Base-by-base conservation (phyloP, 2,888 invertebrate species). In the Orthosia cruda region DNA sequence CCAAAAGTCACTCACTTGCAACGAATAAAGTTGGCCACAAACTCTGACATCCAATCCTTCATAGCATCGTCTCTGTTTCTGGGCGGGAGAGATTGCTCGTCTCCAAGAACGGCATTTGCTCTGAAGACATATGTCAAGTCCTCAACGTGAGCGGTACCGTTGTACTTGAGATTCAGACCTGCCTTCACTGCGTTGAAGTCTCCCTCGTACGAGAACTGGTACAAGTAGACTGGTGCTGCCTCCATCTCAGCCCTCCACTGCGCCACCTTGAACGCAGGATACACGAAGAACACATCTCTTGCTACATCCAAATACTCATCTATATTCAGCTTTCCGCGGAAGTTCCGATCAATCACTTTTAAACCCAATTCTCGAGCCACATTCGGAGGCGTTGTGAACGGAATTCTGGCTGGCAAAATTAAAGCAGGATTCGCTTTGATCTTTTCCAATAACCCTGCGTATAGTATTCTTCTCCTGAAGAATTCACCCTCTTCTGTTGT, bases 121-220 rank as follows among this genome's bases (percentile, higher is more conserved):
- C 87, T 80, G 64, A 97, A 97, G 3, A 97, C 83, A 65, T 94
- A 95, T 1, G 95, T 93, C 86, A 97, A 85, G 83, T 97, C 97
- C 81, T 97, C 97, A 11, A 95, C 93, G 70, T 97, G 97, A 7
- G 83, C 74, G 0, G 74, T 69, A 32, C 96, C 96, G 4, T 92
- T 90, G 18, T 95, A 87, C 58, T 93, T 63, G n/a, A 87, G 47
- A 20, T 71, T 79, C 3, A 86, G 71, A 4, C 70, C 88, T 5
- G 68, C 89, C 81, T 95, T 95, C 45, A 96, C 92, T 2, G 94
- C 83, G 2, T 94, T 96, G 76, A 92, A 84, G 3, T 94, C 91
- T 2, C 93, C 93, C 32, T 95, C 94, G 70, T 95, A 97, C 7
- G 94, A 89, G 85, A 95, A 97, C 74, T 96, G 92, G 84, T 97